A percentile compares a stretch with the other conserved stretches of the same genome.
Conservation (phyloP, 2,113 vertebrate species). For the Labeo rohita region DNA sequence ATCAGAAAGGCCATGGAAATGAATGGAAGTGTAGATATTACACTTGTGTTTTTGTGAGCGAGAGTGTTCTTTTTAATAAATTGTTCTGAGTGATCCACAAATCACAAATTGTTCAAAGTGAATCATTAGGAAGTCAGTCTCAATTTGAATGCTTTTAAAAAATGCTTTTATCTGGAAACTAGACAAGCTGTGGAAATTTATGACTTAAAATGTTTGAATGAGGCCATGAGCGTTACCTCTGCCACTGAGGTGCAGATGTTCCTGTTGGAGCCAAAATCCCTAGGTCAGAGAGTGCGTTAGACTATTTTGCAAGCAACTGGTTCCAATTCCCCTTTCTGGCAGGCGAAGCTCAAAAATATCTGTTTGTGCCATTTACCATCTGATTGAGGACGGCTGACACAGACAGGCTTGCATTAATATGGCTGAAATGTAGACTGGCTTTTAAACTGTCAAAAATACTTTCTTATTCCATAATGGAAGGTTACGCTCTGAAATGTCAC, state of each 20-base stretch:
- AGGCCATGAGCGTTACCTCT: background rate
- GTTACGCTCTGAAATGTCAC: background rate
- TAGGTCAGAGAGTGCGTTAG: constrained; percentile 5
- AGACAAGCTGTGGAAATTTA: background rate
- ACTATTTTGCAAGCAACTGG: constrained; percentile 15
- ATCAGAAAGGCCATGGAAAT: background rate
- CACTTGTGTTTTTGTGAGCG: background rate
- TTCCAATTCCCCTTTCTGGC: constrained; percentile 11
- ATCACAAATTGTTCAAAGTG: background rate
- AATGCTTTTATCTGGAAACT: background rate
- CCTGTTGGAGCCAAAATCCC: background rate
- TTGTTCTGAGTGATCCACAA: background rate
- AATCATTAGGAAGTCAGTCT: background rate
- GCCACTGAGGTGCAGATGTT: background rate
- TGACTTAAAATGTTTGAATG: background rate
- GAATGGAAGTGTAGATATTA: background rate
- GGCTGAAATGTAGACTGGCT: background rate
- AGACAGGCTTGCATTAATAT: background rate
- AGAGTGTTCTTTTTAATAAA: background rate
- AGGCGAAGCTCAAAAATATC: background rate
- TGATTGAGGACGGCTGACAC: background rate
- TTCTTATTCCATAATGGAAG: constrained; percentile 20
- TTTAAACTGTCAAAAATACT: constrained; percentile 1
- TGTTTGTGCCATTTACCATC: constrained; percentile 1
- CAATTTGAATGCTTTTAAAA: background rate